Evolutionary conservation across 2,888 invertebrate genomes (phyloP).

Genomic region (Plagodis dolabraria): DNA sequence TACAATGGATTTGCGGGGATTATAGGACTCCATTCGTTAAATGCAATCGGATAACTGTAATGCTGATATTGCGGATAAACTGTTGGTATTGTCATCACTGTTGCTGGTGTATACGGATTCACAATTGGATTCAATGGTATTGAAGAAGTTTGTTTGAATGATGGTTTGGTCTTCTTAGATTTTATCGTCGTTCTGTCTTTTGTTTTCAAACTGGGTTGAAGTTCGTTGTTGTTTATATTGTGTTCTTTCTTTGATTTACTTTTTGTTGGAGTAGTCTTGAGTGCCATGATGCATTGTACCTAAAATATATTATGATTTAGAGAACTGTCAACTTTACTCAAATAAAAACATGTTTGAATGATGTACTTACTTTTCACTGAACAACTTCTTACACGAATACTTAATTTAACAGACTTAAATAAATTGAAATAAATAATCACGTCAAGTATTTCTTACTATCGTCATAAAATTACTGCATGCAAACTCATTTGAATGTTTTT

Average conservation of each 20-base stretch:
- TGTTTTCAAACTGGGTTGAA: conserved; percentile 10
- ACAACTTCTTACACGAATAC: too few relatives aligned
- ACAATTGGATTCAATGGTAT: background rate
- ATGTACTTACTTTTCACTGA: too few relatives aligned
- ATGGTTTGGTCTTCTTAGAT: conserved; percentile 1
- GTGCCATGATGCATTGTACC: conserved; percentile 28
- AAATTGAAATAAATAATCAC: conserved; percentile 10
- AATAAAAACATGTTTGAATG: too few relatives aligned
- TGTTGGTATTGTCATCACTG: conserved; percentile 27
- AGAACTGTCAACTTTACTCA: too few relatives aligned
- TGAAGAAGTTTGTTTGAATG: background rate
- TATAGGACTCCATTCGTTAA: conserved; percentile 43
- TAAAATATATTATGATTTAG: conserved; percentile 5
- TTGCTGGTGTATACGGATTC: background rate
- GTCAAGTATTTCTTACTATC: conserved; percentile 29
- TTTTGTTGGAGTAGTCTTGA: conserved; percentile 15
- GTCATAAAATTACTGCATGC: conserved; percentile 17
- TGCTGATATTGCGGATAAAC: conserved; percentile 35
- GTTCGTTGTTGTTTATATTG: background rate
- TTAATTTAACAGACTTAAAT: background rate
- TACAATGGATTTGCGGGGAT: conserved; percentile 36
- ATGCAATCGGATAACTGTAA: conserved; percentile 29
- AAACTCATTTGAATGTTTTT: conserved; percentile 9
- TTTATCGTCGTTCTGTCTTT: conserved; percentile 6
- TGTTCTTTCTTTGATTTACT: conserved; percentile 7